Evolutionary conservation across 2,797 vertebrate genomes (phyloP).

Genomic region (Acestrorhynchus altus): DNA sequence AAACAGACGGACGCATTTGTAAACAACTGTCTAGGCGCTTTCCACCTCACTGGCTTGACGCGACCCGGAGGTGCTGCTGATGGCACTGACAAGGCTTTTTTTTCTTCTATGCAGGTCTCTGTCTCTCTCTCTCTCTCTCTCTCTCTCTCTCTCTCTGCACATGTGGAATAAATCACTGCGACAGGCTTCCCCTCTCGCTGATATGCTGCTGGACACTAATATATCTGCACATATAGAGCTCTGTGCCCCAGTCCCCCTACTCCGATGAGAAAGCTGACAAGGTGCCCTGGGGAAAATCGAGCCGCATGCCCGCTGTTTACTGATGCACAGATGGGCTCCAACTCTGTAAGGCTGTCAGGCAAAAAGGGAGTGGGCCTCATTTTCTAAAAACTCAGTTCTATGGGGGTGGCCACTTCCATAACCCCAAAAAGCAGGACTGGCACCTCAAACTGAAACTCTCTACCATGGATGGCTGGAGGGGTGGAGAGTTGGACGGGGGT

Average conservation of each 20-base stretch:
- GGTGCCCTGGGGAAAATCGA: conserved; percentile 71
- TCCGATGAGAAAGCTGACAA: conserved; percentile 72
- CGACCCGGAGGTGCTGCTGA: conserved; percentile 75
- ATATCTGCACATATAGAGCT: conserved; percentile 71
- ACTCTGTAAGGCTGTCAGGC: neutral
- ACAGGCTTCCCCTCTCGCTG: conserved; percentile 31
- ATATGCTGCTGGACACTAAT: conserved; percentile 72
- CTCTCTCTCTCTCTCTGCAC: conserved; percentile 31
- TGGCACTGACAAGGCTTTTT: conserved; percentile 73
- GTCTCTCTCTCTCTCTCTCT: conserved; percentile 36
- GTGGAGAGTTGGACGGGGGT: no score
- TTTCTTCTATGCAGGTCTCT: conserved; percentile 20
- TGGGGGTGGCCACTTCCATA: neutral
- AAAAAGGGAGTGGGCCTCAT: neutral
- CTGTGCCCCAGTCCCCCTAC: conserved; percentile 62
- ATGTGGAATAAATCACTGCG: conserved; percentile 44
- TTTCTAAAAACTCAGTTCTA: no score
- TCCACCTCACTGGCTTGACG: conserved; percentile 74
- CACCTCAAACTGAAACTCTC: neutral
- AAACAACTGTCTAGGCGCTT: conserved; percentile 77
- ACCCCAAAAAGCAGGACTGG: neutral
- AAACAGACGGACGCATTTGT: conserved; percentile 70
- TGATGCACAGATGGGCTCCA: conserved; percentile 67
- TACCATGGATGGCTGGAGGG: no score
- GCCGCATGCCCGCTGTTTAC: conserved; percentile 72